These are phyloP conservation scores for Asarcornis scutulata DNA, from an alignment of 2,113 vertebrate species.

Conservation along the genomic window DNA sequence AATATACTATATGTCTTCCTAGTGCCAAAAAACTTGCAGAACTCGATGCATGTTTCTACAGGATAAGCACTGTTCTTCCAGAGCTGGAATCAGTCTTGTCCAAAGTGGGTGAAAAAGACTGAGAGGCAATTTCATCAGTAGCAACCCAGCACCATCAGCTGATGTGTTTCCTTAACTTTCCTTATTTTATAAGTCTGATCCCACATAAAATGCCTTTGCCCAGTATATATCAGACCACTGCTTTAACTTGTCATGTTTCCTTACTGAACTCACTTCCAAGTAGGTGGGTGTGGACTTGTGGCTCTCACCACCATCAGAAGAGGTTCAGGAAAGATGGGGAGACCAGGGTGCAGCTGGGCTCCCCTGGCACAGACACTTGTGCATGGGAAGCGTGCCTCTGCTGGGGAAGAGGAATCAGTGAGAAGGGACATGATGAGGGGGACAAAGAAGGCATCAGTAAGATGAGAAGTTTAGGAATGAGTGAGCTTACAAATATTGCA, in stretches of 20 bases:
- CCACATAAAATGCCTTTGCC: not conserved
- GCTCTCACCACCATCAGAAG: not conserved
- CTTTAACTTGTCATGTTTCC: not conserved
- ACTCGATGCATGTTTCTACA: not conserved
- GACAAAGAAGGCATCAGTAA: not conserved
- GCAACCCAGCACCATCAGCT: not conserved
- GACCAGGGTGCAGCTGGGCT: not conserved
- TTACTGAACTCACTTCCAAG: not conserved
- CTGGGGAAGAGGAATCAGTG: not conserved
- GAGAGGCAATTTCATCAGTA: not conserved
- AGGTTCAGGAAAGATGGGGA: not conserved
- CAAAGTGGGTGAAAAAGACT: not conserved
- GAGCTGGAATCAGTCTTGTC: not conserved
- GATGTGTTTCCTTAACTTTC: not conserved
- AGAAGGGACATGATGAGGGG: accelerated
- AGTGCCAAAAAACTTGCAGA: not conserved
- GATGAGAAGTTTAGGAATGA: not conserved
- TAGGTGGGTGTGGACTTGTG: not conserved
- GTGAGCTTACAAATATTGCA: not conserved
- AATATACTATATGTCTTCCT: not conserved
- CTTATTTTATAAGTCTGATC: not conserved
- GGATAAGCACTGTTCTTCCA: not conserved
- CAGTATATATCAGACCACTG: not conserved
- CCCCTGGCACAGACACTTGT: not conserved
- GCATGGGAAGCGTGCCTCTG: not conserved